Evolutionary conservation across 2,113 vertebrate species (phyloP).

Genomic region (Cinclus cinclus): DNA sequence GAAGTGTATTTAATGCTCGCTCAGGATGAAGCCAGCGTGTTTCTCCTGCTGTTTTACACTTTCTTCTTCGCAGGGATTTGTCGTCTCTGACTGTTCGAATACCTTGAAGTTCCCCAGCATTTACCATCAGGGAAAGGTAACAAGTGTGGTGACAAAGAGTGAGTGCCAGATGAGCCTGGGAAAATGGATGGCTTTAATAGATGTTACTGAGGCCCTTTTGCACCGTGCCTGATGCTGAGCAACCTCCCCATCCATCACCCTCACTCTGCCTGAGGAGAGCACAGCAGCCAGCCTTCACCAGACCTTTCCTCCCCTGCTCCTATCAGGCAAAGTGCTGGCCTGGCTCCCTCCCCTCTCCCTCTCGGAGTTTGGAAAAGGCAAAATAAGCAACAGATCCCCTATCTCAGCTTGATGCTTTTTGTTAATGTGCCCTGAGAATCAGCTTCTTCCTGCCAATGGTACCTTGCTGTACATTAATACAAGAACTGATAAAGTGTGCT

Average conservation of each 20-base stretch:
- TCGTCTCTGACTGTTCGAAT: slow-evolving; percentile 52
- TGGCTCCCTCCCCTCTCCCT: not conserved
- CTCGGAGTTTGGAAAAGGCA: not conserved
- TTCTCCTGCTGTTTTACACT: slow-evolving; percentile 68
- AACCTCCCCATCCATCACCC: slow-evolving; percentile 44
- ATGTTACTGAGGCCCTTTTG: slow-evolving; percentile 7
- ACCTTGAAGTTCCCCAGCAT: slow-evolving; percentile 38
- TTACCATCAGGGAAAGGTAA: slow-evolving; percentile 42
- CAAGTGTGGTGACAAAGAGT: slow-evolving; percentile 60
- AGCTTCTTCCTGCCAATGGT: not conserved
- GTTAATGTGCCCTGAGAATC: not conserved
- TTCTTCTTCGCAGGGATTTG: slow-evolving; percentile 51
- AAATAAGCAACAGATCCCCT: not conserved
- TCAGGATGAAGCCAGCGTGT: slow-evolving; percentile 50
- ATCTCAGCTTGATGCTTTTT: not conserved
- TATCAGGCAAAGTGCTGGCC: not conserved
- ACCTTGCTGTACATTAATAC: not conserved
- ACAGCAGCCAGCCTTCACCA: not conserved
- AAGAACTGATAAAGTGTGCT: not conserved
- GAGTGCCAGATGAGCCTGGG: slow-evolving; percentile 34
- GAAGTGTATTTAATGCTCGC: slow-evolving; percentile 63
- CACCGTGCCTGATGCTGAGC: slow-evolving; percentile 15
- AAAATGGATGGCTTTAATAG: slow-evolving; percentile 63
- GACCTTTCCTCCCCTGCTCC: not conserved
- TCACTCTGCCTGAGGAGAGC: not conserved